Percentiles rank a stretch among this genome's conserved stretches.
These are phyloP conservation scores for Rhombomys opimus DNA, from an alignment of 2,113 vertebrate species.

Conservation along the genomic window DNA sequence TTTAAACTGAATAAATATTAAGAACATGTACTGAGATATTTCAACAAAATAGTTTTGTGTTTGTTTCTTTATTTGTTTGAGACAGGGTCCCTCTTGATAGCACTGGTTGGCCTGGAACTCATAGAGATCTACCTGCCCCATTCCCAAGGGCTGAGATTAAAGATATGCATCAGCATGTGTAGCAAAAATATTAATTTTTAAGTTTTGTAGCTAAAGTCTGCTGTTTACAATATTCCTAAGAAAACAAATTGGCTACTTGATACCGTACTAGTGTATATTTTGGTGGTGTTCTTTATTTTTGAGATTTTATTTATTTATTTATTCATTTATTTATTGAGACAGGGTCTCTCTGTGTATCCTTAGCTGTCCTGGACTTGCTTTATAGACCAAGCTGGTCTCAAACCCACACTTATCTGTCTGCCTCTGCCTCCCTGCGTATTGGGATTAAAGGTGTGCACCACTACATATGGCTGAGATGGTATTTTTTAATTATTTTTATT, in stretches of 20 bases:
- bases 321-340: too few species aligned
- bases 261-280: slow-evolving; percentile 1
- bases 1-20: slow-evolving; percentile 42
- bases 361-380: too few species aligned
- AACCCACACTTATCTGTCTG: too few species aligned
- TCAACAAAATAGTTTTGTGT: background rate
- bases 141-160: background rate
- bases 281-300: background rate
- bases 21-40: slow-evolving; percentile 16
- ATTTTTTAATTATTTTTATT: too few species aligned
- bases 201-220: slow-evolving; percentile 41
- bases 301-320: too few species aligned
- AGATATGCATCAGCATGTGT: background rate
- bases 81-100: background rate
- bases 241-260: background rate
- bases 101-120: background rate
- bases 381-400: too few species aligned
- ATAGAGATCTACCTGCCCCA: background rate
- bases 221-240: slow-evolving; percentile 31
- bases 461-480: too few species aligned
- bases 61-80: background rate
- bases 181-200: background rate
- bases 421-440: too few species aligned
- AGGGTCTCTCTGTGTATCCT: too few species aligned
- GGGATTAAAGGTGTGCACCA: too few species aligned